Evolutionary conservation across 2,797 vertebrate genomes (phyloP), one percentile per base, ranked within the genome.

Genomic region (Sitta carolinensis): DNA sequence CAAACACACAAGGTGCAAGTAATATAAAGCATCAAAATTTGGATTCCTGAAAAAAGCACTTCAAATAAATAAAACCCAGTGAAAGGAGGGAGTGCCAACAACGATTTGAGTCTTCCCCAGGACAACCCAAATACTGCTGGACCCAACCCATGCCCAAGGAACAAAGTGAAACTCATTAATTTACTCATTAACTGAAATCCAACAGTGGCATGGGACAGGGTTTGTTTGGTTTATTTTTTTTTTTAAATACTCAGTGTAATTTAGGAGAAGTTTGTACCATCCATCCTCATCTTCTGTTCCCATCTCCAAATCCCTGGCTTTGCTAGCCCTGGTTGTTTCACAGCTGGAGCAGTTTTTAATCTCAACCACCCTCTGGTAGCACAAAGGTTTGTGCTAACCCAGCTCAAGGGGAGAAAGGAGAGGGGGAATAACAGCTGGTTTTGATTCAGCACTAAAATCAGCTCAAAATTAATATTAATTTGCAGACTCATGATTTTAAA

Each of bases 141-240:
- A 57, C 8, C 21, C 29, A 63, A 30, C 9, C 6, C 29, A 13
- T 1, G 3, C 40, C 30, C 22, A 38, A 48, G 76, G 84, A 97
- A 94, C 2, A 83, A 96, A 96, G 66, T 50, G 84, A 96, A 94
- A 96, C 73, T 78, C 0, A 0, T 9, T 16, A 4, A 61, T 85
- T 59, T 50, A 81, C 69, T 81, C 51, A 42, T 57, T 51, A 91
- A 69, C 34, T 36, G 47, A 50, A 74, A 76, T n/a, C 43, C 16
- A 81, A 7, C 40, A 29, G 57, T 7, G 21, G 2, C 9, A 16
- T 1, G 18, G n/a, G 32, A 26, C 3, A 5, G 18, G 2, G 16
- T 72, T 7, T 36, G 18, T 54, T 48, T 52, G 7, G 2, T 52
- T 29, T 19, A 7, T 6, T 2, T 3, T 8, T 2, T 9, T 47